These are phyloP conservation scores for Petromus typicus DNA, from an alignment of 2,113 vertebrate species.

Conservation along the genomic window DNA sequence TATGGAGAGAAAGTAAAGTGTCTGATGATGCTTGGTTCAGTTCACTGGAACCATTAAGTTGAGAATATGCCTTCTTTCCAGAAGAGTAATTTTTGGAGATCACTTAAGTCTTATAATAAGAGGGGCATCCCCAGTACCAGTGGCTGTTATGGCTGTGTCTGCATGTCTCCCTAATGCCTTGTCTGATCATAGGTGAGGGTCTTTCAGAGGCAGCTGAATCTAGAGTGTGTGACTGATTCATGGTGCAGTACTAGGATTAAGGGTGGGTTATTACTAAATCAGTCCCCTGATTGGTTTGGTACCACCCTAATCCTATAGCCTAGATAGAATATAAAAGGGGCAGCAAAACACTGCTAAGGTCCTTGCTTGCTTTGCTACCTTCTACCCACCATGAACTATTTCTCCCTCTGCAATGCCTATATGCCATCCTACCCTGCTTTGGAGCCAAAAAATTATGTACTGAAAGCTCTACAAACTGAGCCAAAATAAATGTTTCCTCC, in stretches of 20 bases:
- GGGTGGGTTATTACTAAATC: background rate
- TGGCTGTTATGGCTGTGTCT: background rate
- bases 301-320: background rate
- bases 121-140: background rate
- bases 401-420: background rate
- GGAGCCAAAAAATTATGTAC: background rate
- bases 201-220: background rate
- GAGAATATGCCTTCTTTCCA: slow-evolving; percentile 43
- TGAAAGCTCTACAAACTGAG: background rate
- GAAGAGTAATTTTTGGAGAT: slow-evolving; percentile 31
- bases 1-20: background rate
- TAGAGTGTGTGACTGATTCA: background rate
- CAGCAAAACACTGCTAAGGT: background rate
- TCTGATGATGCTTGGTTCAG: slow-evolving; percentile 44
- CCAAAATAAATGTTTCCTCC: background rate
- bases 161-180: background rate
- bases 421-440: background rate
- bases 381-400: background rate
- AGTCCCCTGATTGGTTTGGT: background rate
- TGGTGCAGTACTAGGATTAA: background rate
- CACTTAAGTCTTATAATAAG: slow-evolving; percentile 19
- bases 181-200: background rate
- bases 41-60: slow-evolving; percentile 47
- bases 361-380: background rate
- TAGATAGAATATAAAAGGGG: background rate